Conservation (phyloP, 1,140 invertebrate genomes). For the Chlorops oryzae region DNA sequence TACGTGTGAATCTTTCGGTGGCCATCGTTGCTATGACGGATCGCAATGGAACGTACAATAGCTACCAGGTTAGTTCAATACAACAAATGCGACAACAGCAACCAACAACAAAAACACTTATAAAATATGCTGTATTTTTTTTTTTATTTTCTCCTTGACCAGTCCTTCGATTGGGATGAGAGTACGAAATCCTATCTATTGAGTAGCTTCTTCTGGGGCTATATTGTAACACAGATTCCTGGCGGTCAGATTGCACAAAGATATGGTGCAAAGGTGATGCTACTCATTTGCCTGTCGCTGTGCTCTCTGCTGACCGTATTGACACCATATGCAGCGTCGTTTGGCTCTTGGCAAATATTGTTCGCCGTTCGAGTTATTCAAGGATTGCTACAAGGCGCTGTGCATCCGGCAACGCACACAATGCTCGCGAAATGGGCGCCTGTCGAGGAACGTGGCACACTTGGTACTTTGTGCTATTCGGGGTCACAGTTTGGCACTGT, state of each 20-base stretch:
- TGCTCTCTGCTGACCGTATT: constrained; percentile 50
- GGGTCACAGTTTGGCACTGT: constrained; percentile 70
- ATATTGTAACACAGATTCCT: constrained; percentile 37
- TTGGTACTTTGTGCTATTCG: constrained; percentile 57
- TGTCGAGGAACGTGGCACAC: constrained; percentile 53
- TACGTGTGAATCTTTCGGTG: constrained; percentile 63
- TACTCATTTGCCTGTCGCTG: constrained; percentile 24
- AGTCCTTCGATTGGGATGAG: constrained; percentile 19
- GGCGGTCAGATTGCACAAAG: constrained; percentile 38
- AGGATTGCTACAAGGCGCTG: constrained; percentile 72
- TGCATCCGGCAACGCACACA: constrained; percentile 75
- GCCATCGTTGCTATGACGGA: constrained; percentile 51
- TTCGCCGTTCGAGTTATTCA: constrained; percentile 59
- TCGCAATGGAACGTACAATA: constrained; percentile 11
- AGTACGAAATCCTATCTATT: constrained; percentile 37
- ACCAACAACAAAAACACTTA: neutral
- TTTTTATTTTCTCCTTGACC: constrained; percentile 33
- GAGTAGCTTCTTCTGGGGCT: constrained; percentile 60
- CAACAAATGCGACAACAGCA: neutral
- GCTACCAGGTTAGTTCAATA: constrained; percentile 20
- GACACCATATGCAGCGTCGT: constrained; percentile 38
- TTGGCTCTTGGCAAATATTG: constrained; percentile 56
- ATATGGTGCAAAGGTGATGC: constrained; percentile 55
- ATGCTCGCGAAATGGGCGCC: constrained; percentile 75
- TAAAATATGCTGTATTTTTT: neutral